Base-by-base conservation (phyloP, 2,113 vertebrate genomes). In the Paedocypris sp. region DNA sequence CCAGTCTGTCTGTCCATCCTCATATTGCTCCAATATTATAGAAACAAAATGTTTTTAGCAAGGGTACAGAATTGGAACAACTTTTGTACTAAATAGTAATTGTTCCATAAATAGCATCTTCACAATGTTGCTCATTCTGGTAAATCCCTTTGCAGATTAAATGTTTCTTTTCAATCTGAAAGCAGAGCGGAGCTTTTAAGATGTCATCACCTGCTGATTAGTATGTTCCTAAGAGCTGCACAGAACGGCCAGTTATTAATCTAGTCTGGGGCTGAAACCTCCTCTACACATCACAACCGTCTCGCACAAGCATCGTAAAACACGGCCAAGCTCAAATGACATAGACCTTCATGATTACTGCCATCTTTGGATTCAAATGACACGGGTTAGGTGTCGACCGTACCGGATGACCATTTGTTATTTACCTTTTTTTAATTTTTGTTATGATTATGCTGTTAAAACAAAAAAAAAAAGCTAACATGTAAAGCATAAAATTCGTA, bases 141-240 rank as follows among this genome's bases (percentile, higher is more conserved):
- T 60, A 69, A 60, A 35, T 45, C 64, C 42, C 56, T 56, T 4
- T 25, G 11, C 45, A 47, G 63, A 58, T 58, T 62, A 46, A 50
- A 38, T 39, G 10, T 43, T 49, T 43, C 62, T 35, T 64, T 63
- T 58, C 59, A 45, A 47, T 63, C 50, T 70, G 70, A 75, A 75
- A 72, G 67, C 51, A 3, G 64, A 73, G 70, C 70, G 60, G 29
- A 32, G 64, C 70, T 67, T 70, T 70, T 64, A 75, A 68, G 48
- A 68, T 75, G 70, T 72, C 70, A 75, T 46, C 67, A 67, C 69
- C 61, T 70, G 31, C 53, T 67, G 56, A 62, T 67, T 56, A 60
- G 49, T 47, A 52, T 46, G 36, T 64, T 62, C 31, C 67, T 67
- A 72, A 72, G 69, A 66, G 63, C 66, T 61, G 62, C 47, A 38